Evolutionary conservation across 2,113 vertebrate genomes (phyloP), one percentile per base, ranked within the genome.

Genomic region (Lontra canadensis): DNA sequence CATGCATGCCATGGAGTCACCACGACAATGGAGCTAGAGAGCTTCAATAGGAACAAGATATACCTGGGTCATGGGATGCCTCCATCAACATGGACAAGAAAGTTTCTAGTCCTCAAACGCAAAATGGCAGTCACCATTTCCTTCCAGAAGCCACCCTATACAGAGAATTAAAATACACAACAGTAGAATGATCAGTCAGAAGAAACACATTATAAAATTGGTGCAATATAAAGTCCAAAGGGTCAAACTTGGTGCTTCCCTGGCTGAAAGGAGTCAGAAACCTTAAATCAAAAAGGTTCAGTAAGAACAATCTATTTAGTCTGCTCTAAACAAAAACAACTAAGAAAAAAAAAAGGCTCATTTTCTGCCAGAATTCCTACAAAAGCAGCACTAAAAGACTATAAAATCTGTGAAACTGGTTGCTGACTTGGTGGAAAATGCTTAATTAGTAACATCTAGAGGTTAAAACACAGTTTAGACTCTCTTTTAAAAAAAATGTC

Each of bases 391-490:
- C n/a, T 84, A 9, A 90, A 94, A 78, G 76, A 69, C 15, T 61
- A 18, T 82, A 44, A 88, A 82, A 80, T 84, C 85, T 81, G 4
- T 88, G 57, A 34, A 59, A 52, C 25, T 14, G 15, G 80, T 82
- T 93, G 55, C 55, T 79, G 65, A 83, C 21, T 84, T 94, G 26
- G 17, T 82, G 1, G 57, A 57, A 93, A 90, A 85, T 65, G 36
- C 36, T 90, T 94, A 83, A 90, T 61, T 94, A 93, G 44, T 52
- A 88, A 88, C 26, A 93, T 36, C 3, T 31, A 83, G 74, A 73
- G 14, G 59, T 88, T 95, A 89, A 92, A 94, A 63, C 74, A 92
- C 13, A 47, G 57, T 47, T 83, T 57, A 91, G 15, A 59, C 15
- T 94, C 20, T 81, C 6, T 94, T 76, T 91, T 39, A 71, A 74